Evolutionary conservation across 2,797 vertebrate species (phyloP).

Genomic region (Knipowitschia caucasica): DNA sequence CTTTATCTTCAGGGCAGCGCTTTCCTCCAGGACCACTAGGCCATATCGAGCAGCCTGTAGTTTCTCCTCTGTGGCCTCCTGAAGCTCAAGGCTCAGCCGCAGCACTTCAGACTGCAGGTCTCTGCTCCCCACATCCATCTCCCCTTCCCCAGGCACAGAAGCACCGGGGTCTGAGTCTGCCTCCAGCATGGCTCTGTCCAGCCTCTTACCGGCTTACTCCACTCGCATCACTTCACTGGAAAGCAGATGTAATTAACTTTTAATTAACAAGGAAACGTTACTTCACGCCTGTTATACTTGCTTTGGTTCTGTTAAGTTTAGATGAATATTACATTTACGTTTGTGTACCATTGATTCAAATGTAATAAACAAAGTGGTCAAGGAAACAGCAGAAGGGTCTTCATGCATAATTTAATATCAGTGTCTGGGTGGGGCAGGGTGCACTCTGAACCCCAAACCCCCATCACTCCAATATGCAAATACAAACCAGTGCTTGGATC

Average conservation of each 20-base stretch:
- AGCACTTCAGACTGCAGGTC: slow-evolving; percentile 73
- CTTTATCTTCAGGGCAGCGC: slow-evolving; percentile 74
- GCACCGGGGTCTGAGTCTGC: slow-evolving; percentile 55
- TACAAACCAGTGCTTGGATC: slow-evolving; percentile 22
- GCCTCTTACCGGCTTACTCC: slow-evolving; percentile 47
- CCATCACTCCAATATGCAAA: slow-evolving; percentile 58
- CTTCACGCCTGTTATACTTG: background rate
- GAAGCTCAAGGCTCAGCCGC: slow-evolving; percentile 79
- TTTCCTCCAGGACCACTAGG: slow-evolving; percentile 84
- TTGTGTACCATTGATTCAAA: background rate
- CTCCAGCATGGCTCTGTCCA: slow-evolving; percentile 66
- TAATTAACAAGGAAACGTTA: background rate
- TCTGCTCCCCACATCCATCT: slow-evolving; percentile 40
- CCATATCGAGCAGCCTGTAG: slow-evolving; percentile 85
- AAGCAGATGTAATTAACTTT: slow-evolving; percentile 22
- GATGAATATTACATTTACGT: background rate
- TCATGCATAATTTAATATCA: slow-evolving; percentile 9
- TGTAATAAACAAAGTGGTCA: background rate
- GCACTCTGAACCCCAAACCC: slow-evolving; percentile 25
- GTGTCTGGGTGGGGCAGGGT: slow-evolving; percentile 48
- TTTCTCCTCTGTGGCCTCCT: slow-evolving; percentile 85
- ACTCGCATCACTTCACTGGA: slow-evolving; percentile 54
- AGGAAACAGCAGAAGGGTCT: background rate
- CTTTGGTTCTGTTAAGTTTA: background rate
- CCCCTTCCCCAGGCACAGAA: slow-evolving; percentile 37